Conservation (phyloP, 2,113 vertebrate species). For the Silurus glanis region DNA sequence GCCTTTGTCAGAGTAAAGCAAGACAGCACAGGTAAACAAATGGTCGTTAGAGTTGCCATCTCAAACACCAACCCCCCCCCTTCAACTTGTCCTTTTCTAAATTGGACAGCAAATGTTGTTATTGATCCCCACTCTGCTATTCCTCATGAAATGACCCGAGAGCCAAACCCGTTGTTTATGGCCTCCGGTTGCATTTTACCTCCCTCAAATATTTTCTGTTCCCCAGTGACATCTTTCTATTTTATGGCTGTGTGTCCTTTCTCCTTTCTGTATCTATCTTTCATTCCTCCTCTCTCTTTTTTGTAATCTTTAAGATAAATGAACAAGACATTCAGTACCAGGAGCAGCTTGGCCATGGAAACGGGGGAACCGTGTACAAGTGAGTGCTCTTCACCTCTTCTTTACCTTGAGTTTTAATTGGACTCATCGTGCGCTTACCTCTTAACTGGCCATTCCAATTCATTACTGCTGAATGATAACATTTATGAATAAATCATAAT, state of each 20-base stretch:
- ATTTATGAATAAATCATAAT: slow-evolving; percentile 10
- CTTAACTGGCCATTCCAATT: slow-evolving; percentile 30
- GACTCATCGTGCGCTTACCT: slow-evolving; percentile 8
- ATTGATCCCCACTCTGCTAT: slow-evolving; percentile 86
- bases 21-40: slow-evolving; percentile 88
- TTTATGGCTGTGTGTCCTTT: slow-evolving; percentile 76
- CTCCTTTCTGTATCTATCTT: slow-evolving; percentile 74
- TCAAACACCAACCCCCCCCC: slow-evolving; percentile 67
- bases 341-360: slow-evolving; percentile 97
- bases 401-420: slow-evolving; percentile 48
- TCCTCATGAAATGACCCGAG: slow-evolving; percentile 42
- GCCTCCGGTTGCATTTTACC: slow-evolving; percentile 79
- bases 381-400: slow-evolving; percentile 75
- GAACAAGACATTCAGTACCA: slow-evolving; percentile 96
- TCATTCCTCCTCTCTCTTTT: slow-evolving; percentile 76
- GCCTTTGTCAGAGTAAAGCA: slow-evolving; percentile 90
- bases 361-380: slow-evolving; percentile 98
- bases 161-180: slow-evolving; percentile 87
- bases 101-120: slow-evolving; percentile 94
- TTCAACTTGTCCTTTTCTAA: slow-evolving; percentile 87
- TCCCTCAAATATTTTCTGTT: slow-evolving; percentile 7
- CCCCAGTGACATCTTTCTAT: slow-evolving; percentile 23
- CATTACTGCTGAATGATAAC: not conserved
- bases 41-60: slow-evolving; percentile 92
- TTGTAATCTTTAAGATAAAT: slow-evolving; percentile 88